Conservation (phyloP, 2,797 vertebrate genomes). For the Molossus alvarezi region DNA sequence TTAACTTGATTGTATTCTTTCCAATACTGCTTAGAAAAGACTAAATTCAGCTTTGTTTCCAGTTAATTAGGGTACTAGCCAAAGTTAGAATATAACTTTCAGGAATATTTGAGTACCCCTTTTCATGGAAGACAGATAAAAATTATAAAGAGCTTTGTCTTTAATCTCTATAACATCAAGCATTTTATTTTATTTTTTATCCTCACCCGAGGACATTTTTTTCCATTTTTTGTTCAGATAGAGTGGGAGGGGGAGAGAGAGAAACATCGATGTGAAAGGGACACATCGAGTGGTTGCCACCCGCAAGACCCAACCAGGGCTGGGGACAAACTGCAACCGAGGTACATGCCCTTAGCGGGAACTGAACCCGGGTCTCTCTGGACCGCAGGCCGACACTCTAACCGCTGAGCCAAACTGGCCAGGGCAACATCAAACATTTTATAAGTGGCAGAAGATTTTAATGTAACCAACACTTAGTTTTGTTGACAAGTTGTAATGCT, state of each 20-base stretch:
- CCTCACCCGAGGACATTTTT: no score
- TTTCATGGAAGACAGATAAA: conserved; percentile 53
- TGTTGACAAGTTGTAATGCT: conserved; percentile 41
- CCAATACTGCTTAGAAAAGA: conserved; percentile 39
- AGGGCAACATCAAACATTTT: neutral
- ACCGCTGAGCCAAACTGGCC: no score
- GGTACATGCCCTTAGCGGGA: no score
- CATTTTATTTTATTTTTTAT: no score
- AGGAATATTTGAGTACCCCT: neutral
- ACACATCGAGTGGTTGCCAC: no score
- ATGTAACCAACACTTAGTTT: conserved; percentile 12
- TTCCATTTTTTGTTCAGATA: no score
- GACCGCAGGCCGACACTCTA: no score
- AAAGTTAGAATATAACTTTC: conserved; percentile 27
- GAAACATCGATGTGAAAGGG: no score
- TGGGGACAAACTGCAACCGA: no score
- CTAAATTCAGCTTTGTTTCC: conserved; percentile 35
- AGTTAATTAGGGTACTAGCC: conserved; percentile 26
- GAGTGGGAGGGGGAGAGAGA: no score
- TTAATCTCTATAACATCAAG: conserved; percentile 10
- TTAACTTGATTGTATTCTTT: conserved; percentile 55
- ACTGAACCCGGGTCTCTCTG: no score
- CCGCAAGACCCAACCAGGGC: no score
- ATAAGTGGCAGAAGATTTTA: conserved; percentile 49
- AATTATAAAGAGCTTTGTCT: conserved; percentile 13